Evolutionary conservation across 2,797 vertebrate species (phyloP).

Genomic region (Masticophis lateralis): DNA sequence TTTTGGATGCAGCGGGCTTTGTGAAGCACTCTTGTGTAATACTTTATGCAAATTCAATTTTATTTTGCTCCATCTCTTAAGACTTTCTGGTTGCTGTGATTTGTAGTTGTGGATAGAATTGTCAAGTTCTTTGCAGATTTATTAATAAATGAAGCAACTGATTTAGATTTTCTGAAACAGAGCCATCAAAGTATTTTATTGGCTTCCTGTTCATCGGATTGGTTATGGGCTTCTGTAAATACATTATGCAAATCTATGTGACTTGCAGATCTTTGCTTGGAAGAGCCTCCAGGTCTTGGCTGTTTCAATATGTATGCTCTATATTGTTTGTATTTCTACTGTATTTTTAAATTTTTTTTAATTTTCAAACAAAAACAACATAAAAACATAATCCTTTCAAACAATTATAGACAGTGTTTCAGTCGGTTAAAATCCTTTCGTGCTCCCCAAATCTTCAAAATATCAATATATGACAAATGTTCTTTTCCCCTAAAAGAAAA

Average conservation of each 20-base stretch:
- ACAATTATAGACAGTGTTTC: no score
- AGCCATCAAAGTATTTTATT: conserved; percentile 33
- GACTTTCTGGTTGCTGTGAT: not conserved
- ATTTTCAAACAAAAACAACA: no score
- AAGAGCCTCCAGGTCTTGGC: conserved; percentile 31
- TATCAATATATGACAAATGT: no score
- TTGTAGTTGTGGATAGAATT: conserved; percentile 30
- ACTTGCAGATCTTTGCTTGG: conserved; percentile 34
- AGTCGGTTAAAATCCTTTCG: no score
- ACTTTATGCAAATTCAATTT: not conserved
- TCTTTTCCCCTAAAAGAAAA: no score
- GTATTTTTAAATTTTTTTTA: not conserved
- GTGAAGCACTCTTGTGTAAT: not conserved
- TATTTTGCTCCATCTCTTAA: not conserved
- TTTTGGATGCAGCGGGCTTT: not conserved
- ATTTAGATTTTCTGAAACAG: not conserved
- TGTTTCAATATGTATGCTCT: conserved; percentile 49
- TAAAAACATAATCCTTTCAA: no score
- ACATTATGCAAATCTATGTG: conserved; percentile 18
- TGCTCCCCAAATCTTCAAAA: no score
- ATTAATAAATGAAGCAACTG: conserved; percentile 46
- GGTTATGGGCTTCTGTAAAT: conserved; percentile 39
- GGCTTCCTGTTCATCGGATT: conserved; percentile 32
- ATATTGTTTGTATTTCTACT: not conserved
- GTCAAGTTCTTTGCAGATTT: conserved; percentile 41